phyloP scores from a whole-genome alignment of 2,888 invertebrate species.

The Hydriomena furcata region DNA sequence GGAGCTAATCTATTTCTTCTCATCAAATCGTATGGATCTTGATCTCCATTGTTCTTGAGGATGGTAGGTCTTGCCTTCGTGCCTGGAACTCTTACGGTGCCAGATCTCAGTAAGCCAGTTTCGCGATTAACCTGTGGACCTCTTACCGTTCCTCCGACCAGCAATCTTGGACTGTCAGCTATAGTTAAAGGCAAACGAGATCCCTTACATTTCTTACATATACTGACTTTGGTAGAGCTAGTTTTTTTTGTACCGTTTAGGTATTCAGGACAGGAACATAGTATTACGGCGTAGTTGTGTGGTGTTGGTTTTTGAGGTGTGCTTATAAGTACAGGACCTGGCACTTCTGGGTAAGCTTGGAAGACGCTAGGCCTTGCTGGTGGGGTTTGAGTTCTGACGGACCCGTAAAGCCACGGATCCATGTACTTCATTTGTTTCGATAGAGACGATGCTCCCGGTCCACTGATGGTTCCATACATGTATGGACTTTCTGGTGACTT shows the following conservation, averaged over 20 bases:
- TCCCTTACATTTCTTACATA: slow-evolving; percentile 93
- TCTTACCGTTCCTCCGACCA: slow-evolving; percentile 85
- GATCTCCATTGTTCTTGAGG: slow-evolving; percentile 82
- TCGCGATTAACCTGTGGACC: slow-evolving; percentile 76
- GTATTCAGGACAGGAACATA: slow-evolving; percentile 93
- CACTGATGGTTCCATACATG: slow-evolving; percentile 78
- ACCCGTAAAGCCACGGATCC: slow-evolving; percentile 93
- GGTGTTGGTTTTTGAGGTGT: slow-evolving; percentile 83
- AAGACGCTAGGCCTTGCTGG: slow-evolving; percentile 76
- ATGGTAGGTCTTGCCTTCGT: slow-evolving; percentile 86
- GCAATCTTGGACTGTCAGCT: slow-evolving; percentile 81
- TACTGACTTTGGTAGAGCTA: slow-evolving; percentile 88
- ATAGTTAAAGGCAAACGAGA: slow-evolving; percentile 88
- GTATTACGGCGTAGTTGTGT: slow-evolving; percentile 87
- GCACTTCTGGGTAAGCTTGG: slow-evolving; percentile 72
- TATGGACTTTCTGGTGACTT: slow-evolving; percentile 76
- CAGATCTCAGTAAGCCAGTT: slow-evolving; percentile 80
- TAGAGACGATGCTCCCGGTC: slow-evolving; percentile 87
- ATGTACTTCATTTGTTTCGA: slow-evolving; percentile 93
- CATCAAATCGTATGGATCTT: slow-evolving; percentile 93
- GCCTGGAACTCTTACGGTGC: slow-evolving; percentile 85
- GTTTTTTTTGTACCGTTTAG: slow-evolving; percentile 89
- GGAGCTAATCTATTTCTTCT: slow-evolving; percentile 89
- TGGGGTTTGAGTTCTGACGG: slow-evolving; percentile 84
- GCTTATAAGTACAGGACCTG: slow-evolving; percentile 77